Evolutionary conservation across 2,113 vertebrate species (phyloP).

Genomic region (Coryphaenoides rupestris): DNA sequence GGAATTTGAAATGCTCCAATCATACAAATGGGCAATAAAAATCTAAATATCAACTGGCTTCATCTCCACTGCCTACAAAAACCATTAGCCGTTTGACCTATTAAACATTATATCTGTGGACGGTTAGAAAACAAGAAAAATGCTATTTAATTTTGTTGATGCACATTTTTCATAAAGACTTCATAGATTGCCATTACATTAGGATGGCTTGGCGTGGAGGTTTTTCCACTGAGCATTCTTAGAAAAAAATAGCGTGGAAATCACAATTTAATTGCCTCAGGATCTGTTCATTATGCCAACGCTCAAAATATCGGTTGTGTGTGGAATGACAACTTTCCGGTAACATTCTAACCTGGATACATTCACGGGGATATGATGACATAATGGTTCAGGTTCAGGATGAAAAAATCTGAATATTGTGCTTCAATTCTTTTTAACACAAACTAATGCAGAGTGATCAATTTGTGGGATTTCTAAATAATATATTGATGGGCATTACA

Average conservation of each 20-base stretch:
- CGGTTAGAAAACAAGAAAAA: conserved; percentile 38
- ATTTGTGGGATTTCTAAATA: not conserved
- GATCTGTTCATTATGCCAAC: conserved; percentile 40
- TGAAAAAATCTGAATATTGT: not conserved
- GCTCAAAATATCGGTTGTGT: conserved; percentile 32
- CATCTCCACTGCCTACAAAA: conserved; percentile 44
- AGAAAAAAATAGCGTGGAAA: conserved; percentile 60
- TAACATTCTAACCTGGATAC: conserved; percentile 25
- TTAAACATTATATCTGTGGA: conserved; percentile 35
- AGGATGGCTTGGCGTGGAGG: conserved; percentile 56
- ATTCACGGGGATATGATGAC: not conserved
- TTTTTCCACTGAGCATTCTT: conserved; percentile 49
- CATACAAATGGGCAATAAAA: conserved; percentile 16
- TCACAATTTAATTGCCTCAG: conserved; percentile 58
- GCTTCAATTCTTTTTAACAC: not conserved
- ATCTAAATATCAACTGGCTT: conserved; percentile 23
- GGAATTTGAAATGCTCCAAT: conserved; percentile 17
- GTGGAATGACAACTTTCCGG: conserved; percentile 18
- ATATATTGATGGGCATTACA: not conserved
- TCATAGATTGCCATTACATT: conserved; percentile 40
- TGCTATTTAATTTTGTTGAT: conserved; percentile 30
- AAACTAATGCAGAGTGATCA: not conserved
- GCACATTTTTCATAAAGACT: conserved; percentile 45
- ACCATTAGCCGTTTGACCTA: conserved; percentile 54
- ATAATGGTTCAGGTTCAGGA: not conserved